Evolutionary conservation across 2,113 vertebrate species (phyloP), one percentile per base, ranked within the genome.

Genomic region (Bujurquina vittata): DNA sequence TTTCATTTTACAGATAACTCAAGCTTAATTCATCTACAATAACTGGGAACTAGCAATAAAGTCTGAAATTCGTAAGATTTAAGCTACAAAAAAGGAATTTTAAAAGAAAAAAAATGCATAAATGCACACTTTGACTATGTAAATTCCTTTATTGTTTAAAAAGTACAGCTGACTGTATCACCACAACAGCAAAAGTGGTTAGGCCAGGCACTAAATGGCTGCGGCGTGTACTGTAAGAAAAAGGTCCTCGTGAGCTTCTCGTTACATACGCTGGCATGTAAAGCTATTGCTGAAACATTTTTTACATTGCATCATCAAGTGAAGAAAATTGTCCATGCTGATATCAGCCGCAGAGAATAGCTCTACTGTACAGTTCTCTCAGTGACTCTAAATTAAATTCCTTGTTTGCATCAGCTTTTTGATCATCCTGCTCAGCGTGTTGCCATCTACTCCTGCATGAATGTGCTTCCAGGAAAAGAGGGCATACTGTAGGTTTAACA

Each of bases 341-440:
- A 79, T 87, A 62, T 77, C 59, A 79, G 82, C 87, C 37, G 1
- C 75, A 57, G 85, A 84, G 74, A 85, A 84, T 80, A 60, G 61
- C 59, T 84, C 46, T 52, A 88, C 87, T 90, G 80, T 84, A 85
- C 84, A 23, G 20, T 67, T 88, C 78, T 85, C 83, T 87, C 84
- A 77, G 56, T 20, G 80, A 57, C 43, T 75, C 69, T 10, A 58
- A 84, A 86, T 86, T 83, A 80, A 52, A 26, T 55, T 75, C 40
- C 22, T 5, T 57, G 75, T 88, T 91, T 92, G 88, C 87, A 84
- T 92, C 89, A 94, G 83, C 84, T 87, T 62, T 90, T 86, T 90
- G 80, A 92, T 91, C 84, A 79, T 90, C 81, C 72, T 60, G 54
- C 79, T 69, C 88, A 77, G 79, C 77, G 43, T 43, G 81, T 49